These are phyloP conservation scores for Steinernema carpocapsae DNA, from an alignment of 2,888 invertebrate species.

Conservation along the genomic window DNA sequence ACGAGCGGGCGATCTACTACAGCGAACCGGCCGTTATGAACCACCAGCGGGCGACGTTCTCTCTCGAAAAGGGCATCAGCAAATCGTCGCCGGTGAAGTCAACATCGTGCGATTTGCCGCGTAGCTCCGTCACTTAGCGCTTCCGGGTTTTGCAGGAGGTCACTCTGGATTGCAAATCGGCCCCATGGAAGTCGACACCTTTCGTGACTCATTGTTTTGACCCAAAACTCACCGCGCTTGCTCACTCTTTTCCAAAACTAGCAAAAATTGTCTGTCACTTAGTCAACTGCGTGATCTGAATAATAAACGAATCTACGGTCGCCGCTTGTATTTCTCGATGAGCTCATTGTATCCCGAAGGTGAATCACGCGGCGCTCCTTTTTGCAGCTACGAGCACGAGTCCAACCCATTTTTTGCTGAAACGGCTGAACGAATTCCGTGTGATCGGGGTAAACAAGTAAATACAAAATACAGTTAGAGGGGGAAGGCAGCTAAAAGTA, in stretches of 20 bases:
- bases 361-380: not conserved
- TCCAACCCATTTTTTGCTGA: too few species aligned
- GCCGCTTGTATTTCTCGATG: too few species aligned
- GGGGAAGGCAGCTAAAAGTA: too few species aligned
- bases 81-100: constrained; percentile 25
- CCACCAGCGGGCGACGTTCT: constrained; percentile 25
- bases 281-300: constrained; percentile 3
- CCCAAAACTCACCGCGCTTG: constrained; percentile 3
- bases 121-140: constrained; percentile 27
- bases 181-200: not conserved
- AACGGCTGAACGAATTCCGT: too few species aligned
- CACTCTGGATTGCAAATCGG: not conserved
- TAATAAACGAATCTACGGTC: constrained; percentile 15
- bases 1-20: constrained; percentile 23
- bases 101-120: constrained; percentile 27
- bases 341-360: too few species aligned
- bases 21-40: constrained; percentile 24
- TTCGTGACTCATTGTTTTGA: not conserved
- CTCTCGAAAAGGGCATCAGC: constrained; percentile 29
- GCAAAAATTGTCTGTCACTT: constrained; percentile 10
- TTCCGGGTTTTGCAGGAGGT: not conserved
- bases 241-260: constrained; percentile 4
- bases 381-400: too few species aligned
- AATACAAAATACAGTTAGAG: too few species aligned
- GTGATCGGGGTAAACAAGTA: too few species aligned